These are phyloP conservation scores for Marcusenius ussheri DNA, from an alignment of 2,113 vertebrate genomes.

Conservation along the genomic window DNA sequence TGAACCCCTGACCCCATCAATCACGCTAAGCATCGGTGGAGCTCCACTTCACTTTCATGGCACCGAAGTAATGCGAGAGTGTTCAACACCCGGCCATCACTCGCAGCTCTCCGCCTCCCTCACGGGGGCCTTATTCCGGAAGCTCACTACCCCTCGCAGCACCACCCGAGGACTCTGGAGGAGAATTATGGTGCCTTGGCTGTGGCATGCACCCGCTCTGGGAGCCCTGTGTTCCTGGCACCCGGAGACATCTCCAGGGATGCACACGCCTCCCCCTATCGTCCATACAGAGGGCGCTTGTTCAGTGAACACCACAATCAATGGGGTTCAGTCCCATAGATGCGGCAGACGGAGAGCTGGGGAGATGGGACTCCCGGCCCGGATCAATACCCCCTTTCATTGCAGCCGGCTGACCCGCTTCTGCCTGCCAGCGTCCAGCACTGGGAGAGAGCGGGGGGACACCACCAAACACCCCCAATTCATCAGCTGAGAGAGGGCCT, in stretches of 20 bases:
- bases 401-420: slow-evolving; percentile 38
- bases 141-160: not conserved
- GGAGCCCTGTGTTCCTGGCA: not conserved
- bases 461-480: slow-evolving; percentile 38
- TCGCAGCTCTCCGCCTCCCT: not conserved
- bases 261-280: not conserved
- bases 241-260: slow-evolving; percentile 17
- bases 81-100: not conserved
- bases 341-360: slow-evolving; percentile 63
- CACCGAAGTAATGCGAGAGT: not conserved
- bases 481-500: not conserved
- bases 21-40: not conserved
- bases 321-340: slow-evolving; percentile 52
- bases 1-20: not conserved
- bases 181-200: not conserved
- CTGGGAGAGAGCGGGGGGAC: slow-evolving; percentile 23
- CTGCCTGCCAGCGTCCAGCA: slow-evolving; percentile 48
- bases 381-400: slow-evolving; percentile 66
- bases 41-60: not conserved
- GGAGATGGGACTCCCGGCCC: slow-evolving; percentile 48
- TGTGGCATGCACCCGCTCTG: not conserved
- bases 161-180: not conserved
- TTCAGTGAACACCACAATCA: slow-evolving; percentile 45
- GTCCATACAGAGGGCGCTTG: slow-evolving; percentile 35
- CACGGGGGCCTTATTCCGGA: not conserved